These are phyloP conservation scores for Nyleta sp. DNA, from an alignment of 2,888 invertebrate species.

Conservation along the genomic window DNA sequence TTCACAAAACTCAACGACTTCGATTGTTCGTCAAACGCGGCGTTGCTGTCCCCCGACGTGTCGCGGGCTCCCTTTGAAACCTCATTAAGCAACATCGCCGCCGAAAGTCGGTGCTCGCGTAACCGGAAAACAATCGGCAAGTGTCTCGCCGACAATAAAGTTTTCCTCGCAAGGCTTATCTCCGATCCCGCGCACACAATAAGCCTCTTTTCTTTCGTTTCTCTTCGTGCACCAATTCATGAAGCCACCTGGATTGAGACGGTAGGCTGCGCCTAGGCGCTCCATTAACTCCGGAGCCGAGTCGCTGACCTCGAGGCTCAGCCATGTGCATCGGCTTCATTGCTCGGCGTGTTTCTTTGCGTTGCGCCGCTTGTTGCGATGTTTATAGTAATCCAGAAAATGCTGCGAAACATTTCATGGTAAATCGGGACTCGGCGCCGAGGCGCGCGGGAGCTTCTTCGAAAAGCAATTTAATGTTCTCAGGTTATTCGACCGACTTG, in stretches of 20 bases:
- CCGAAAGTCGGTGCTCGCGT: conserved; percentile 52
- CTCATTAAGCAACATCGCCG: conserved; percentile 23
- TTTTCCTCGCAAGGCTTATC: conserved; percentile 62
- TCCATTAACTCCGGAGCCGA: conserved; percentile 80
- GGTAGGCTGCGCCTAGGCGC: conserved; percentile 78
- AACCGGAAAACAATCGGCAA: conserved; percentile 59
- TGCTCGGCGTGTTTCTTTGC: conserved; percentile 70
- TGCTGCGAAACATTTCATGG: conserved; percentile 63
- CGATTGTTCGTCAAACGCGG: no score
- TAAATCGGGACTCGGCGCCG: conserved; percentile 41
- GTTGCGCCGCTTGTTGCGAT: conserved; percentile 72
- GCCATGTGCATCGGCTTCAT: conserved; percentile 80
- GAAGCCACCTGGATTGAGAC: conserved; percentile 73
- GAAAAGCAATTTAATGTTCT: conserved; percentile 63
- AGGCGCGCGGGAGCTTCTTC: conserved; percentile 47
- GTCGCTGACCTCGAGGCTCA: conserved; percentile 82
- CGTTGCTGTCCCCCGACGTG: neutral
- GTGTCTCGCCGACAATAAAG: conserved; percentile 55
- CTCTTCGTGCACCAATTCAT: conserved; percentile 79
- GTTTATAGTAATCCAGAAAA: conserved; percentile 76
- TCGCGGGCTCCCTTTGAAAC: neutral
- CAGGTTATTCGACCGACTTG: conserved; percentile 44
- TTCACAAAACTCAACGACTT: no score
- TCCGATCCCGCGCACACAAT: conserved; percentile 60
- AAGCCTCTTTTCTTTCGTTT: conserved; percentile 64